Evolutionary conservation across 2,113 vertebrate species (phyloP).

Genomic region (Macaca mulatta): DNA sequence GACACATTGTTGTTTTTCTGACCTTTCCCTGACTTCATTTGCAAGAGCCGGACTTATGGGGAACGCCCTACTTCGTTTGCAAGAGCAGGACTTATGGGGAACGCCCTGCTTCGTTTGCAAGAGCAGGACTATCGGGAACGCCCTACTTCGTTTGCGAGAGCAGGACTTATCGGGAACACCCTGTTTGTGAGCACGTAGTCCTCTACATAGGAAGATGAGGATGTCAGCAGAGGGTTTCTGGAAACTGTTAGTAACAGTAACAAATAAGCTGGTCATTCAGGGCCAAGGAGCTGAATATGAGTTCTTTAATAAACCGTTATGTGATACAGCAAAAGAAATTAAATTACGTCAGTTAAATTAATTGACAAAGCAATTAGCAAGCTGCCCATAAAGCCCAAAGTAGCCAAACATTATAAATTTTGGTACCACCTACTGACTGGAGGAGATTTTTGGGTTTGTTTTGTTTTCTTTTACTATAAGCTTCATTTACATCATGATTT

Average conservation of each 20-base stretch:
- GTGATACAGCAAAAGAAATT: conserved; percentile 30
- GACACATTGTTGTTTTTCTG: no score
- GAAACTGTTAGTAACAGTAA: conserved; percentile 30
- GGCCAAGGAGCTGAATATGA: conserved; percentile 7
- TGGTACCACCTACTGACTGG: conserved; percentile 50
- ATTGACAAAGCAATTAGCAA: conserved; percentile 50
- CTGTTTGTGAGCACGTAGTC: no score
- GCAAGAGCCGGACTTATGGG: no score
- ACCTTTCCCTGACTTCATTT: no score
- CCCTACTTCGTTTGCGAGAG: no score
- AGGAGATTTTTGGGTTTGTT: neutral
- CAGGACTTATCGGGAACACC: no score
- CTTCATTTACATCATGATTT: conserved; percentile 20
- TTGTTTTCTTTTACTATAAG: neutral
- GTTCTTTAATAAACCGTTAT: conserved; percentile 26
- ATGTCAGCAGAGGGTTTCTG: neutral
- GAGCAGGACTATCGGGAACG: no score
- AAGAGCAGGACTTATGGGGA: no score
- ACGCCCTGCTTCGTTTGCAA: no score
- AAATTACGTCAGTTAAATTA: conserved; percentile 52
- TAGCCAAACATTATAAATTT: conserved; percentile 4
- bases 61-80: no score
- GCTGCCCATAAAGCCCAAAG: neutral
- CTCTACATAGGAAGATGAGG: neutral
- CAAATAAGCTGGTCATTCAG: conserved; percentile 17